phyloP scores from a whole-genome alignment of 1,140 invertebrate species.

The Caenorhabditis tropicalis region DNA sequence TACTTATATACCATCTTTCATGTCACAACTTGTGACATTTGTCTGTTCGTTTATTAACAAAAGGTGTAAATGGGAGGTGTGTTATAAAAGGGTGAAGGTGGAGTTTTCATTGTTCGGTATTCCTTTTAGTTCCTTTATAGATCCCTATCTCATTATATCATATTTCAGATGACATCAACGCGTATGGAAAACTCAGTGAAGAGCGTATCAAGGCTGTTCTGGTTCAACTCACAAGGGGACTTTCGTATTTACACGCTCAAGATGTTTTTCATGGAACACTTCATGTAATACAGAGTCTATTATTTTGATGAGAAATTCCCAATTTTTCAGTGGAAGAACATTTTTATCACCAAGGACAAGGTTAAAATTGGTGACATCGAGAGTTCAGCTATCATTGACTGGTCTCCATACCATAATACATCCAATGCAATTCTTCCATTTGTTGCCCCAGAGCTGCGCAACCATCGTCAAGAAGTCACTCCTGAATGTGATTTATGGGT shows the following conservation, averaged over 20 bases:
- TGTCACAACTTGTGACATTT: too few species aligned
- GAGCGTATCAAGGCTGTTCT: background rate
- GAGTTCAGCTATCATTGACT: background rate
- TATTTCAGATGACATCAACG: background rate
- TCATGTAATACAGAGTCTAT: background rate
- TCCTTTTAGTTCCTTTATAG: too few species aligned
- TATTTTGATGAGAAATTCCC: background rate
- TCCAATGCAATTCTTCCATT: background rate
- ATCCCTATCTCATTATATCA: too few species aligned
- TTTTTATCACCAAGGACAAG: background rate
- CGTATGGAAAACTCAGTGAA: background rate
- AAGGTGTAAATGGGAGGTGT: too few species aligned
- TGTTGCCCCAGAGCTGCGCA: constrained; percentile 33
- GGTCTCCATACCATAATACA: background rate
- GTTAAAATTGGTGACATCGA: constrained; percentile 41
- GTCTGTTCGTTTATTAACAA: too few species aligned
- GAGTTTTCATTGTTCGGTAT: too few species aligned
- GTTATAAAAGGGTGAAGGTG: too few species aligned
- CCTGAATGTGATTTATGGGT: constrained; percentile 43
- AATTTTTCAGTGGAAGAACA: constrained; percentile 40
- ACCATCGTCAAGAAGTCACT: background rate
- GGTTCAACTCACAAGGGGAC: too few species aligned
- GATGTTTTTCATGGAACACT: background rate
- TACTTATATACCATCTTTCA: too few species aligned
- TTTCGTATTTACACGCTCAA: background rate